These are phyloP conservation scores for Drosophila hamatofila DNA, from an alignment of 2,888 invertebrate genomes.

Conservation along the genomic window DNA sequence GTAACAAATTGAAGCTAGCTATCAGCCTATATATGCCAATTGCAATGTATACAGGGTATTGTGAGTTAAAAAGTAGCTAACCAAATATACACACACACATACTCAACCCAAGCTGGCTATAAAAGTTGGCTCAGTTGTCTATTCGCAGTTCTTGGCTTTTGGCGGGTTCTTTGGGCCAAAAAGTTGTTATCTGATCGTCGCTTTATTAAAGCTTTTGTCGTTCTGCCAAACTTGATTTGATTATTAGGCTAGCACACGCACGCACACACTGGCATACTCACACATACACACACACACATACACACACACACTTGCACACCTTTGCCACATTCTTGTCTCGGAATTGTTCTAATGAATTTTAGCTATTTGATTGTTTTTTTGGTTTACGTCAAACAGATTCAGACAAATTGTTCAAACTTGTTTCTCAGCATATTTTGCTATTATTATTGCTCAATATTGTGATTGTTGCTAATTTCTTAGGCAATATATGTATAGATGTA, in stretches of 20 bases:
- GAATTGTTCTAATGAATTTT: conserved; percentile 81
- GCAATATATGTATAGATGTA: background rate
- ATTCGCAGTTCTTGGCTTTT: conserved; percentile 31
- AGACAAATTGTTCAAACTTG: conserved; percentile 72
- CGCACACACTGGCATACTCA: conserved; percentile 10
- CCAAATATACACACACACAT: background rate
- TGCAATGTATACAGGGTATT: background rate
- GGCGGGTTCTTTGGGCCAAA: conserved; percentile 57
- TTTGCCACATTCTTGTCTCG: conserved; percentile 69
- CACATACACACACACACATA: conserved; percentile 3
- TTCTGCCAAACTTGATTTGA: conserved; percentile 77
- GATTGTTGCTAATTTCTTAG: conserved; percentile 64
- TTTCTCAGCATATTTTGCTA: conserved; percentile 68
- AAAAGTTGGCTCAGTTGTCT: conserved; percentile 27
- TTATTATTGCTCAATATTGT: conserved; percentile 66
- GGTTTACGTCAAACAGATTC: conserved; percentile 32
- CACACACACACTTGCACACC: conserved; percentile 6
- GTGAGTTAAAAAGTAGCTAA: background rate
- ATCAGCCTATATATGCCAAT: background rate
- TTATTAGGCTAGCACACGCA: conserved; percentile 63
- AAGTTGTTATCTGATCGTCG: conserved; percentile 76
- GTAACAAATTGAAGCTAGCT: background rate
- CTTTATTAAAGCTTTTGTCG: conserved; percentile 73
- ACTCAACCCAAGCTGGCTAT: conserved; percentile 2
- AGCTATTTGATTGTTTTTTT: conserved; percentile 45